Conservation (phyloP, 2,888 invertebrate genomes). For the Deilephila porcellus region DNA sequence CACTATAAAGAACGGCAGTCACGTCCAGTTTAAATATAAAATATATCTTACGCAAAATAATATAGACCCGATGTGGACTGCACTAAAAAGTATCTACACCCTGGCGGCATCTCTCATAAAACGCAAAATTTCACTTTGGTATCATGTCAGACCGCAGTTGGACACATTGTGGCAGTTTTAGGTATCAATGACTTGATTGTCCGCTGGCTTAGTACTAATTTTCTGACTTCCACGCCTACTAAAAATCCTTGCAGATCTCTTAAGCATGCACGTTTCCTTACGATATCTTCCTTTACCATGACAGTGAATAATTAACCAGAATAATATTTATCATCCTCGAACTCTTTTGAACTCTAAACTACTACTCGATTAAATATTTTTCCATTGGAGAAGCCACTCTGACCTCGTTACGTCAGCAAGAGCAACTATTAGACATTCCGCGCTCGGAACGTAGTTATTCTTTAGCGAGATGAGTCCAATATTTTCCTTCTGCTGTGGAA, state of each 20-base stretch:
- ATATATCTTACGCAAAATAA: too few species aligned
- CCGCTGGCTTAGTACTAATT: too few species aligned
- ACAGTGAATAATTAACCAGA: not conserved
- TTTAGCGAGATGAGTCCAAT: constrained; percentile 3
- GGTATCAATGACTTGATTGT: too few species aligned
- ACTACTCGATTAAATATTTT: not conserved
- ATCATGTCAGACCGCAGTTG: too few species aligned
- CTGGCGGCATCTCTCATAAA: too few species aligned
- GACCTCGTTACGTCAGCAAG: constrained; percentile 2
- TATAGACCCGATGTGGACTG: too few species aligned
- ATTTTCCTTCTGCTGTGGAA: constrained; percentile 4
- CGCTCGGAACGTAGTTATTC: not conserved
- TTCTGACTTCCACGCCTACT: too few species aligned
- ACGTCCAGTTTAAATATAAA: too few species aligned
- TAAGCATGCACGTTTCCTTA: not conserved
- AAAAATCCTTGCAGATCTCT: not conserved
- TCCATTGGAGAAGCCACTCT: not conserved
- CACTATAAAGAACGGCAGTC: too few species aligned
- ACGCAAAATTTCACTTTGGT: too few species aligned
- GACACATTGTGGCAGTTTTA: too few species aligned
- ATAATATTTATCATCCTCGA: not conserved
- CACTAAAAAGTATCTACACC: too few species aligned
- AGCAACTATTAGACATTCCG: not conserved
- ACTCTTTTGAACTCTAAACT: not conserved
- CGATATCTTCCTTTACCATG: not conserved